These are phyloP conservation scores for Tonatia bakeri DNA, from an alignment of 2,113 vertebrate genomes.

Conservation along the genomic window DNA sequence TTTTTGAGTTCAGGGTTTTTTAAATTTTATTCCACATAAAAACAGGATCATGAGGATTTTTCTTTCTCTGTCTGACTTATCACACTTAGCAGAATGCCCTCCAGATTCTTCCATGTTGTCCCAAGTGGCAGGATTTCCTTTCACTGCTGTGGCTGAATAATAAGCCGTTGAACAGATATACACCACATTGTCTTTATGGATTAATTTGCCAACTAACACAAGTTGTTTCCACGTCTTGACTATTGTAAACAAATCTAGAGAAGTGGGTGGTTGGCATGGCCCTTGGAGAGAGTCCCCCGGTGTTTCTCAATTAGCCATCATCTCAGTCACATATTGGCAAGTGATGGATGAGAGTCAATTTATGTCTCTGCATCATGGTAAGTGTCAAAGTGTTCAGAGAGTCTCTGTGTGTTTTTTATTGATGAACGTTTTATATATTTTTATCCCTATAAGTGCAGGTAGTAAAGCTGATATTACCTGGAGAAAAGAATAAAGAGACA, in stretches of 20 bases:
- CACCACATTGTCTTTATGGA: not conserved
- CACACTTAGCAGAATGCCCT: not conserved
- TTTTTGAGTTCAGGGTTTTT: not conserved
- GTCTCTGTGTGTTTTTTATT: not conserved
- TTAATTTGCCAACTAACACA: not conserved
- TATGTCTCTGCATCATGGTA: not conserved
- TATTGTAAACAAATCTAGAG: not conserved
- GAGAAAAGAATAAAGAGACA: not conserved
- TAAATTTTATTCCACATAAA: not conserved
- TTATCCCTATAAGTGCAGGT: not conserved
- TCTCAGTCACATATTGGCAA: not conserved
- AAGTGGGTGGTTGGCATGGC: not conserved
- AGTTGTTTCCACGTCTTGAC: not conserved
- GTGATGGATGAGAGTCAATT: not conserved
- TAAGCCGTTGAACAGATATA: not conserved
- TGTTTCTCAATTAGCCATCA: not conserved
- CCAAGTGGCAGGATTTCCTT: not conserved
- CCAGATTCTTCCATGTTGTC: not conserved
- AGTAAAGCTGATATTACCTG: not conserved
- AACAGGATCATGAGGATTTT: not conserved
- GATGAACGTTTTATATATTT: not conserved
- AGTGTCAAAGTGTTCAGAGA: not conserved
- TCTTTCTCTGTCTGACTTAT: not conserved
- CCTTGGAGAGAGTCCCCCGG: not conserved
- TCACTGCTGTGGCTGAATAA: not conserved